Evolutionary conservation across 2,113 vertebrate genomes (phyloP), one percentile per base, ranked within the genome.

Genomic region (Marmota flaviventris): DNA sequence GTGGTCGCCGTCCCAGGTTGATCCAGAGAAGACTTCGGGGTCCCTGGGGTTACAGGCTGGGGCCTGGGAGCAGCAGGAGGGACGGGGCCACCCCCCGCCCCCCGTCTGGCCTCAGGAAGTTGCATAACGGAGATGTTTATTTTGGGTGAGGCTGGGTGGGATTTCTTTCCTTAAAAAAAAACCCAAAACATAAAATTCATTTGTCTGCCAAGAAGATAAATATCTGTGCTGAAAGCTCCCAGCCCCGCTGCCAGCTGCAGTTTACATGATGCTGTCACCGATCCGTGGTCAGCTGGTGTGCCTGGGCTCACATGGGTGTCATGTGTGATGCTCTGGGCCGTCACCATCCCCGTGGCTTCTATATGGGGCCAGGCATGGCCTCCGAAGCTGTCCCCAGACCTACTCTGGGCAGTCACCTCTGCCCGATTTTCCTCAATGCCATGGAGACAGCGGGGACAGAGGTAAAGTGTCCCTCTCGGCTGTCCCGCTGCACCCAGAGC

Each of bases 151-250:
- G 34, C 61, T 96, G 96, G 96, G 95, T 97, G 97, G 97, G 95
- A 94, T 98, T 95, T 98, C 89, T 92, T 96, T 69, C 73, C 85
- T 76, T 82, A 70, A n/a, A 25, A 90, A 45, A 83, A 81, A 78
- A 1, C 32, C 39, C 89, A 22, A 97, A 96, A 93, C 92, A 96
- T 95, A 90, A 97, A 95, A 97, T 51, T 53, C 84, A 92, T 65
- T 96, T 97, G 89, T 93, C 96, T 96, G 84, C 39, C 70, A 96
- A 20, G 1, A 96, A 95, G 95, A 97, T 81, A 94, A 93, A 95
- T 75, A 85, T 76, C 85, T 29, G 81, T 85, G 97, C 93, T 97
- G 97, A 97, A 98, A 98, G 92, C 86, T 88, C 39, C 89, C 0
- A 84, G 92, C 78, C 56, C 39, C 0, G 63, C 93, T 97, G 97